Evolutionary conservation across 2,113 vertebrate species (phyloP).

Genomic region (Halichoerus grypus): DNA sequence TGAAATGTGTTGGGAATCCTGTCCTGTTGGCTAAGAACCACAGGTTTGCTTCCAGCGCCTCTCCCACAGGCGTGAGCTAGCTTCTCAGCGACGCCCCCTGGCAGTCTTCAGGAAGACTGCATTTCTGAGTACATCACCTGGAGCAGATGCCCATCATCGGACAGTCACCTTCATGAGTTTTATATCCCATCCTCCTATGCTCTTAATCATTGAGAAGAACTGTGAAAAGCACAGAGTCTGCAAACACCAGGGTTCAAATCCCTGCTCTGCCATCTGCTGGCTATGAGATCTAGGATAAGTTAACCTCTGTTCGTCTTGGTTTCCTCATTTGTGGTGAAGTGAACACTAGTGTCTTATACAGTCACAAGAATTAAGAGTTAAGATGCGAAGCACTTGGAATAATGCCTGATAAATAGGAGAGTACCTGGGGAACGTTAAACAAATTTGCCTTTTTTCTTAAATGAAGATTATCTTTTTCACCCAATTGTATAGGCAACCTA

Average conservation of each 20-base stretch:
- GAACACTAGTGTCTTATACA: neutral
- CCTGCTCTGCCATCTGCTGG: neutral
- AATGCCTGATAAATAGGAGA: neutral
- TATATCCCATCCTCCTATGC: neutral
- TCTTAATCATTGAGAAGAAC: neutral
- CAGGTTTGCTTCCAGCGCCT: neutral
- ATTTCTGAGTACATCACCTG: accelerated
- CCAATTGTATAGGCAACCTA: neutral
- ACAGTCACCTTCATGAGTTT: neutral
- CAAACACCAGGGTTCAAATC: neutral
- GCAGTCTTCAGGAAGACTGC: accelerated
- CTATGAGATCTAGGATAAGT: neutral
- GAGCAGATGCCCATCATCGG: neutral
- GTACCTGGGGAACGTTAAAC: neutral
- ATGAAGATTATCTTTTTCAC: neutral
- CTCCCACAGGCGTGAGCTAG: accelerated
- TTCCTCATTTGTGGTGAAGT: neutral
- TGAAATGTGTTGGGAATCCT: neutral
- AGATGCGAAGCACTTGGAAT: neutral
- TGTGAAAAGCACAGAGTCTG: neutral
- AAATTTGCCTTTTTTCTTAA: slow-evolving; percentile 22
- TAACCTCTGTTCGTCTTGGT: neutral
- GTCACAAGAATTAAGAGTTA: neutral
- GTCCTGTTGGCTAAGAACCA: neutral
- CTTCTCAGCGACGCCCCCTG: neutral